Evolutionary conservation across 1,140 invertebrate species (phyloP), one percentile per base, ranked within the genome.

Genomic region (Saccostrea glomerata): DNA sequence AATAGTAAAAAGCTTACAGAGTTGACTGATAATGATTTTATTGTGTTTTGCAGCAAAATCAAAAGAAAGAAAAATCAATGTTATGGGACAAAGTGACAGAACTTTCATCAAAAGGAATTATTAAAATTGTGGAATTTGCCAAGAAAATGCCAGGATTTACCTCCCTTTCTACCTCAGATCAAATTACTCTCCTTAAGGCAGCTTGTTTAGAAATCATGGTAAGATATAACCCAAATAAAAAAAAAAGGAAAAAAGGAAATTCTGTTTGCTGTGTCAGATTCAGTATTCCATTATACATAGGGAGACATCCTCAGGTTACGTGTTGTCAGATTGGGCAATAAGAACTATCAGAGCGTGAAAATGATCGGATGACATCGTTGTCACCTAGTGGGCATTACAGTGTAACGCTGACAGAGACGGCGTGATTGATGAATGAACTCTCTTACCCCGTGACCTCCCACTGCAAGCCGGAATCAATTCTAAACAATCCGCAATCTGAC

Each of bases 161-260:
- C 82, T 88, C 92, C 9, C 88, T 95, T 54, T 93, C 91, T 73
- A 93, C 91, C 36, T 92, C 94, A 47, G 94, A 95, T 91, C 94
- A 94, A 91, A 94, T 94, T 13, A 94, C 93, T n/a, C 88, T 95
- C 58, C 88, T 95, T 73, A 94, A 94, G 91, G 92, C 94, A 91
- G 93, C 94, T n/a, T 95, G 94, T 92, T 92, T 95, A 88, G 94
- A 95, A 92, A 94, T 95, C n/a, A 93, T 95, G 92, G 94, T 95
- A 88, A 92, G 94, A 90, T 11, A 77, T 20, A 63, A 6, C 47
- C 6, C 47, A 47, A 63, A 63, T 63, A 20, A 6, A 20, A 17
- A 5, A 20, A 20, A 5, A 20, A 20, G 58, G 58, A 17, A 63
- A 63, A n/a, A 63, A 63, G 7, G 58, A 17, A 63, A 63, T 63